Percentiles rank a stretch among this genome's conserved stretches.
Conservation (phyloP, 2,113 vertebrate genomes). For the Corythaixoides concolor region DNA sequence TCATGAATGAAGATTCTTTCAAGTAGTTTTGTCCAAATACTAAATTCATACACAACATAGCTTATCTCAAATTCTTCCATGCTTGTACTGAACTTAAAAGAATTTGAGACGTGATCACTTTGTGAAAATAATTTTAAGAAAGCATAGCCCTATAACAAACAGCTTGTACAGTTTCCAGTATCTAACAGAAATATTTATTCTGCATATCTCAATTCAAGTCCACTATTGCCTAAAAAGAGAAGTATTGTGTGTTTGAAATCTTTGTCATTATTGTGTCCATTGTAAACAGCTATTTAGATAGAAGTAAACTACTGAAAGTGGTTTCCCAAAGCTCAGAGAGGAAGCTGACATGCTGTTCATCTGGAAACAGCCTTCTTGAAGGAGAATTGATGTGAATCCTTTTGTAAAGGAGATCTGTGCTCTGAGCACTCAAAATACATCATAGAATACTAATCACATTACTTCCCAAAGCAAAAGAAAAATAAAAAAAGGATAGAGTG, state of each 20-base stretch:
- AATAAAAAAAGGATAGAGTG: neutral
- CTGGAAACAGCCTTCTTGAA: constrained; percentile 31
- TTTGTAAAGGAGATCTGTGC: constrained; percentile 48
- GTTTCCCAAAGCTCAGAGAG: constrained; percentile 38
- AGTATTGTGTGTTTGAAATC: neutral
- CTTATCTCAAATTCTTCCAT: neutral
- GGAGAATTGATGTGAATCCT: constrained; percentile 48
- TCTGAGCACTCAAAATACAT: constrained; percentile 40
- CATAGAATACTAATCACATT: constrained; percentile 45
- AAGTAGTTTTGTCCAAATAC: neutral
- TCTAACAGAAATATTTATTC: constrained; percentile 1
- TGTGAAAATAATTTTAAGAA: neutral
- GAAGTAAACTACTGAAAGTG: constrained; percentile 19
- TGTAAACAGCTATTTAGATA: constrained; percentile 32
- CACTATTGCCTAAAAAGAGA: neutral
- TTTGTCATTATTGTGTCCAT: constrained; percentile 14
- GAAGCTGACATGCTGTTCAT: constrained; percentile 32
- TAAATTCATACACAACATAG: neutral
- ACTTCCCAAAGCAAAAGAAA: constrained; percentile 21
- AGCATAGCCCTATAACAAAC: neutral
- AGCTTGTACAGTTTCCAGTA: neutral
- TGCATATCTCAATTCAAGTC: neutral
- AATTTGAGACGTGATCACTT: neutral
- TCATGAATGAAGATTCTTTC: neutral
- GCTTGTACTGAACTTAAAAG: neutral